Percentiles rank a stretch among this genome's conserved stretches.
phyloP scores from a whole-genome alignment of 2,113 vertebrate genomes.

The Oncorhynchus clarkii region DNA sequence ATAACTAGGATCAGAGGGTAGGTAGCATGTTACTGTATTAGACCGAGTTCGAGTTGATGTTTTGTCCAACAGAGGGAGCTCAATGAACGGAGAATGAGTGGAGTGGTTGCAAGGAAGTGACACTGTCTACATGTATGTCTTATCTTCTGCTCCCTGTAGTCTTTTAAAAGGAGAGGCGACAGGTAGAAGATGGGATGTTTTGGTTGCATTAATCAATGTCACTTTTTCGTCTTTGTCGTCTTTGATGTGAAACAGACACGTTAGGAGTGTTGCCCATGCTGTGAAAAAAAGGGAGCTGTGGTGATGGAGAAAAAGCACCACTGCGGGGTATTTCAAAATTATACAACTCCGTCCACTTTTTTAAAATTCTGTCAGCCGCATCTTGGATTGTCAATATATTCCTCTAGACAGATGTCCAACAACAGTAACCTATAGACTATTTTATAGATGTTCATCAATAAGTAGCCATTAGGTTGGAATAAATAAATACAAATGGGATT shows the following conservation, averaged over 20 bases:
- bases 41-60: neutral
- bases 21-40: too few species aligned
- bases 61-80: constrained; percentile 36
- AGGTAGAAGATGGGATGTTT: constrained; percentile 58
- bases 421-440: neutral
- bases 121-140: constrained; percentile 35
- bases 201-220: constrained; percentile 72
- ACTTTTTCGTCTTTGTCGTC: constrained; percentile 58
- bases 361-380: neutral
- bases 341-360: constrained; percentile 49
- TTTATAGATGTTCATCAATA: too few species aligned
- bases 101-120: constrained; percentile 13
- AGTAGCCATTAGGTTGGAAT: too few species aligned
- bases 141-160: constrained; percentile 56
- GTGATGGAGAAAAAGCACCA: constrained; percentile 76
- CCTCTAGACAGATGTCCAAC: neutral
- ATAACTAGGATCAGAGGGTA: too few species aligned
- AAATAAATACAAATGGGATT: too few species aligned
- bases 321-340: constrained; percentile 67
- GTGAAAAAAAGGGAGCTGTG: constrained; percentile 64
- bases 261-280: constrained; percentile 59
- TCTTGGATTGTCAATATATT: neutral
- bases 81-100: constrained; percentile 42
- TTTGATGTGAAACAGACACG: constrained; percentile 80
- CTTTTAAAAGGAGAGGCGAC: constrained; percentile 65